phyloP scores from a whole-genome alignment of 2,888 invertebrate species.

The Rhingia rostrata region DNA sequence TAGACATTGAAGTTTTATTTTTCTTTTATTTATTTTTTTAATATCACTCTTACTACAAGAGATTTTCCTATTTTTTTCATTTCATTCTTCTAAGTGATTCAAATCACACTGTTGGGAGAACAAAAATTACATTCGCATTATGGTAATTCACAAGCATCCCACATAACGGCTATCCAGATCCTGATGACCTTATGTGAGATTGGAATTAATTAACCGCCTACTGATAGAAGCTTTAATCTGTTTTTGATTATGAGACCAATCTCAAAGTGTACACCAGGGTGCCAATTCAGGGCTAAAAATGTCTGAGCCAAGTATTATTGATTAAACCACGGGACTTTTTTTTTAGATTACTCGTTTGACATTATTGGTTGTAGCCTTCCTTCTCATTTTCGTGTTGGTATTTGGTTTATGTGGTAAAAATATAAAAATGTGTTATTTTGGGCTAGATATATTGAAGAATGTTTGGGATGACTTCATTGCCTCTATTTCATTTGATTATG shows the following conservation, averaged over 20 bases:
- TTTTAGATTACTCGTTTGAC: too few species aligned
- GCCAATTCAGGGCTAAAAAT: too few species aligned
- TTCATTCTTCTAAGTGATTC: neutral
- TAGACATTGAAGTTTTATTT: slow-evolving; percentile 41
- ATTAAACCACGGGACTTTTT: too few species aligned
- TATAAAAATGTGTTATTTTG: too few species aligned
- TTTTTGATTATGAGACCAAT: slow-evolving; percentile 43
- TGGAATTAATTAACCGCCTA: slow-evolving; percentile 53
- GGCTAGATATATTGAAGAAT: too few species aligned
- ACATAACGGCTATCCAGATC: slow-evolving; percentile 12
- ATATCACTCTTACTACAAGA: too few species aligned
- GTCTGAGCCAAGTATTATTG: too few species aligned
- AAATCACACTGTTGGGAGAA: neutral
- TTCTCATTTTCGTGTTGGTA: too few species aligned
- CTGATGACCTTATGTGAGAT: slow-evolving; percentile 16
- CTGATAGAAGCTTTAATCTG: slow-evolving; percentile 52
- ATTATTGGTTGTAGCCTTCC: too few species aligned
- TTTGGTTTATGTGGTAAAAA: too few species aligned
- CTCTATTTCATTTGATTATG: too few species aligned
- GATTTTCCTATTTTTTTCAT: neutral
- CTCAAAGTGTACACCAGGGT: slow-evolving; percentile 1
- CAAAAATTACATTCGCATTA: slow-evolving; percentile 16
- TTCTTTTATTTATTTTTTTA: neutral
- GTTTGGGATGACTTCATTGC: too few species aligned
- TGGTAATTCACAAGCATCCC: slow-evolving; percentile 21